A percentile compares a stretch with the other conserved stretches of the same genome.
These are phyloP conservation scores for Drosophila monieri DNA, from an alignment of 2,888 invertebrate species.

Conservation along the genomic window DNA sequence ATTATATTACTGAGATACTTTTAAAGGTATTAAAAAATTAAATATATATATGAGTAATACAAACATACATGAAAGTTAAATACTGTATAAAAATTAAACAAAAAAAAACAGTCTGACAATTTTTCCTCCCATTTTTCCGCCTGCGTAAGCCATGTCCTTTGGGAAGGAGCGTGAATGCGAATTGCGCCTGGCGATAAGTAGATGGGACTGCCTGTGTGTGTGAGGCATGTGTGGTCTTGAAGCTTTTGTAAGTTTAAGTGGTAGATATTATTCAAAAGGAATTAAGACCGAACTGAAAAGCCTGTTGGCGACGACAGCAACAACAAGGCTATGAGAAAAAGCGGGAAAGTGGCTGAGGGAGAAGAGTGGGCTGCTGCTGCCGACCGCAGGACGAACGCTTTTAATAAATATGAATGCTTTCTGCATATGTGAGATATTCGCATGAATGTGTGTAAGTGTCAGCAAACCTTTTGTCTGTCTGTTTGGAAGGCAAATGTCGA, in stretches of 20 bases:
- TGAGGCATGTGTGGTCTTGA: constrained; percentile 55
- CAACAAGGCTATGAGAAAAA: constrained; percentile 18
- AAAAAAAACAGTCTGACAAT: background rate
- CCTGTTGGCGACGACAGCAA: constrained; percentile 60
- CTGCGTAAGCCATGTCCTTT: constrained; percentile 16
- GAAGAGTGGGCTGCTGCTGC: constrained; percentile 31
- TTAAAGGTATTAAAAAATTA: background rate
- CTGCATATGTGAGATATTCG: constrained; percentile 23
- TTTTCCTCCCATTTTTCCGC: background rate
- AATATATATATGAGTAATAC: background rate
- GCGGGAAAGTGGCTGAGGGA: constrained; percentile 7
- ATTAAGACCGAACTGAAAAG: constrained; percentile 76
- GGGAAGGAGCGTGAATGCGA: constrained; percentile 31
- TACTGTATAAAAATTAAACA: background rate
- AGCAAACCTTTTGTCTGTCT: constrained; percentile 47
- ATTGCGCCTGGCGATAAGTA: constrained; percentile 52
- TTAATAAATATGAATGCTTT: constrained; percentile 69
- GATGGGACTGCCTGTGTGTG: constrained; percentile 34
- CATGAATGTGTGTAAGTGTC: constrained; percentile 12
- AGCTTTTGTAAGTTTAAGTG: constrained; percentile 77
- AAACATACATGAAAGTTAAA: background rate
- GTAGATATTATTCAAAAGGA: constrained; percentile 79
- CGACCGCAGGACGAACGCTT: constrained; percentile 66
- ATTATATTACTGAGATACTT: background rate
- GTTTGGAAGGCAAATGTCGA: constrained; percentile 67